These are phyloP conservation scores for Melieria omissa DNA, from an alignment of 2,888 invertebrate species.

Conservation along the genomic window DNA sequence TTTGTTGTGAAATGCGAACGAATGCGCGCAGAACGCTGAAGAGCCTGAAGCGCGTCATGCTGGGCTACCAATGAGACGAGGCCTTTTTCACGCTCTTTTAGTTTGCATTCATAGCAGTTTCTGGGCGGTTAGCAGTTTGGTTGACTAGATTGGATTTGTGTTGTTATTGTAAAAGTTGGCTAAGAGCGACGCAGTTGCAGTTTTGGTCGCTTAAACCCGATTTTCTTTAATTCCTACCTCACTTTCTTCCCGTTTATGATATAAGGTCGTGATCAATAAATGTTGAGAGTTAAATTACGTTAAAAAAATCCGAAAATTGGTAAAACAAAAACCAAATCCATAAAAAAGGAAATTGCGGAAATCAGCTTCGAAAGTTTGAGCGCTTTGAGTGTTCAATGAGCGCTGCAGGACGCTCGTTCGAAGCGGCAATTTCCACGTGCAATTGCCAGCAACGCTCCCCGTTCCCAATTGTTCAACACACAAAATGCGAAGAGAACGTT, in stretches of 20 bases:
- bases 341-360: no score
- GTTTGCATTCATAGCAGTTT: conserved; percentile 32
- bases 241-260: conserved; percentile 47
- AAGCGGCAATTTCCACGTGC: no score
- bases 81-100: conserved; percentile 54
- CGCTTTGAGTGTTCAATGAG: no score
- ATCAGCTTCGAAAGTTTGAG: no score
- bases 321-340: no score
- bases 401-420: no score
- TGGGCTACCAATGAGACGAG: conserved; percentile 60
- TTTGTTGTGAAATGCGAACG: no score
- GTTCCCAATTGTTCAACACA: conserved; percentile 59
- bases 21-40: conserved; percentile 58
- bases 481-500: conserved; percentile 44
- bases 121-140: no score
- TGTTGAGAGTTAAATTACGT: conserved; percentile 24
- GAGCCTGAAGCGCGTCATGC: conserved; percentile 62
- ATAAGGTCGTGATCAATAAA: conserved; percentile 47
- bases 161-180: conserved; percentile 55
- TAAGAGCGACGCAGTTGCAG: conserved; percentile 36
- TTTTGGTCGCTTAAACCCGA: no score
- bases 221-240: background rate
- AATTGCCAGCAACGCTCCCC: background rate
- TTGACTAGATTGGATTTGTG: conserved; percentile 38
- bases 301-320: no score